These are phyloP conservation scores for Cathartes aura DNA, from an alignment of 2,113 vertebrate species.

Conservation along the genomic window DNA sequence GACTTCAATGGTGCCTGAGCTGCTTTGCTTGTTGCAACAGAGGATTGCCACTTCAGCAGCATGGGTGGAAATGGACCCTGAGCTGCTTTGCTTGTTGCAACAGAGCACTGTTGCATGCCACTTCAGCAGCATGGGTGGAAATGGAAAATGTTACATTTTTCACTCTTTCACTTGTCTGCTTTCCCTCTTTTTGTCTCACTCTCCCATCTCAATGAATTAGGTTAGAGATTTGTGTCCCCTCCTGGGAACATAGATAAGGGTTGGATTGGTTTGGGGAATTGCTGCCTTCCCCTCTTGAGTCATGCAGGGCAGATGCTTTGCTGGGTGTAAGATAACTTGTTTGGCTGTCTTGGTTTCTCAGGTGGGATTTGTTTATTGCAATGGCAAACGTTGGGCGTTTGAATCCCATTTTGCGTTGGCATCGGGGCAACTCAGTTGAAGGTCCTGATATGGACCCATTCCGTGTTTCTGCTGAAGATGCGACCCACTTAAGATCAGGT, in stretches of 20 bases:
- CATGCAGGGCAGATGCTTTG: not conserved
- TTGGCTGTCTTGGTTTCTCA: not conserved
- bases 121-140: not conserved
- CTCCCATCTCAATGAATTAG: not conserved
- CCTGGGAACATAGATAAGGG: not conserved
- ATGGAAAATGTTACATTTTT: not conserved
- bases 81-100: not conserved
- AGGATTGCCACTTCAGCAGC: not conserved
- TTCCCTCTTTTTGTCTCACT: not conserved
- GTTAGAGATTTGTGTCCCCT: not conserved
- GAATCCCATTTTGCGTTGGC: not conserved
- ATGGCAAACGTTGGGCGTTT: too few relatives aligned
- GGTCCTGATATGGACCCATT: not conserved
- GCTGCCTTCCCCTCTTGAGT: not conserved
- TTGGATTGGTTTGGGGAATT: not conserved
- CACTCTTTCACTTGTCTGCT: not conserved
- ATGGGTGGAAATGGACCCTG: rapidly evolving
- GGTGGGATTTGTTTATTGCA: not conserved
- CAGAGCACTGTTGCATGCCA: not conserved
- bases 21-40: not conserved
- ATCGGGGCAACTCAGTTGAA: not conserved
- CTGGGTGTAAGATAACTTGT: not conserved
- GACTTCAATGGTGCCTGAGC: not conserved
- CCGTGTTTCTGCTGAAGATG: not conserved
- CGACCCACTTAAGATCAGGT: not conserved